Percentiles rank a stretch among this genome's conserved stretches.
phyloP scores from a whole-genome alignment of 2,113 vertebrate species.

The Xenus cinereus region DNA sequence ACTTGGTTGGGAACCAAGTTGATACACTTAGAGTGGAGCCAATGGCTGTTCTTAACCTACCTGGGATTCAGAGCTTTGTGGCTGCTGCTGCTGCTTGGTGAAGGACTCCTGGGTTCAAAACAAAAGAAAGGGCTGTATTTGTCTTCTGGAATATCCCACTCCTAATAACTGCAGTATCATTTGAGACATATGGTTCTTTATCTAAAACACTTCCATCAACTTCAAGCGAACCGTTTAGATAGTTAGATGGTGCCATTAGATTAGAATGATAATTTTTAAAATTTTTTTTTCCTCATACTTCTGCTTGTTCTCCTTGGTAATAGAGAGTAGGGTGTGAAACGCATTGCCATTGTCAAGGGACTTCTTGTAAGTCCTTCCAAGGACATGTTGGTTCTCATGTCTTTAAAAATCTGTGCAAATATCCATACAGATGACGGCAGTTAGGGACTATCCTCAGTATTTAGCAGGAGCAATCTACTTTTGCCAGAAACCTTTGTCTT shows the following conservation, averaged over 20 bases:
- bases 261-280: not conserved
- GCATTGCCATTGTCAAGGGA: rapidly evolving
- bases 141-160: not conserved
- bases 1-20: not conserved
- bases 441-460: not conserved
- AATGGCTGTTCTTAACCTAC: not conserved
- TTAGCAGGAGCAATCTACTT: not conserved
- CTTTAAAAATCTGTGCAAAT: not conserved
- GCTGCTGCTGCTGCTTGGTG: not conserved
- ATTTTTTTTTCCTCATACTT: not conserved
- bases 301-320: not conserved
- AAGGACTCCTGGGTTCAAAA: not conserved
- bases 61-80: not conserved
- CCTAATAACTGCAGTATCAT: not conserved
- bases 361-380: not conserved
- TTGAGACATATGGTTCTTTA: not conserved
- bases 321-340: not conserved
- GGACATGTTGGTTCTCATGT: not conserved
- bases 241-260: not conserved
- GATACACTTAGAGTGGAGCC: not conserved
- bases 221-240: not conserved
- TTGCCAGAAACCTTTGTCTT: not conserved
- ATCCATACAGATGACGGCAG: not conserved
- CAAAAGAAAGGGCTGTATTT: not conserved
- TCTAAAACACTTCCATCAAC: not conserved